phyloP scores from a whole-genome alignment of 2,797 vertebrate genomes.

The Antrozous pallidus region DNA sequence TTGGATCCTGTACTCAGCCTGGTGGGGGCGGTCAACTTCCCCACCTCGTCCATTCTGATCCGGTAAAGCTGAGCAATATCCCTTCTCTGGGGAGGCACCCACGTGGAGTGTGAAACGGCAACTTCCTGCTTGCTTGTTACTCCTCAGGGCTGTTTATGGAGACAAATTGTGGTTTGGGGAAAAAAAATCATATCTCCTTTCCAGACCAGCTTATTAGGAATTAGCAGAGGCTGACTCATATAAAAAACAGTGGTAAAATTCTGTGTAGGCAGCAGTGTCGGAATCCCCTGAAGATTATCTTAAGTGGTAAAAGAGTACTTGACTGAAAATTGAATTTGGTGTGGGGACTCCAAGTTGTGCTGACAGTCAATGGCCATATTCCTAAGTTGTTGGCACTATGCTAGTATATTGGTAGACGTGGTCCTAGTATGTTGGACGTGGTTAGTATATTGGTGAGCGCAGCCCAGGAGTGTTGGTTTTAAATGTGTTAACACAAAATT shows the following conservation, averaged over 20 bases:
- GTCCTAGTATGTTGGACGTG: neutral
- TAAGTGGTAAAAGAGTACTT: no score
- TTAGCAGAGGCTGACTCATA: neutral
- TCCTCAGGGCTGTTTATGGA: neutral
- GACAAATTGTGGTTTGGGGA: neutral
- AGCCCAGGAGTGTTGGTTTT: neutral
- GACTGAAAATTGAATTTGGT: neutral
- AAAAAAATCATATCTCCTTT: neutral
- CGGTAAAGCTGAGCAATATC: neutral
- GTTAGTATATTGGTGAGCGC: neutral
- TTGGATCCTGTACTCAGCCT: neutral
- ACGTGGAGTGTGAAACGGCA: neutral
- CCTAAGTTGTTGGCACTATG: neutral
- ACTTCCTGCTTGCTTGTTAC: conserved; percentile 9
- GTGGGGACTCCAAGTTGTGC: neutral
- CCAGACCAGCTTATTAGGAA: neutral
- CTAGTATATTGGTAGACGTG: neutral
- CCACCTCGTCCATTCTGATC: rapidly evolving
- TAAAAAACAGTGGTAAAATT: neutral
- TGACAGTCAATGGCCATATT: neutral
- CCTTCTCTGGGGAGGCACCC: neutral
- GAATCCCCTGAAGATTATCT: neutral
- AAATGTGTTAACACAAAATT: neutral
- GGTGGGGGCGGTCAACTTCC: rapidly evolving
- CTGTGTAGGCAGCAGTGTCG: neutral